A percentile compares a stretch with the other conserved stretches of the same genome.
These are phyloP conservation scores for Terrapene triunguis DNA, from an alignment of 2,113 vertebrate species.

Conservation along the genomic window DNA sequence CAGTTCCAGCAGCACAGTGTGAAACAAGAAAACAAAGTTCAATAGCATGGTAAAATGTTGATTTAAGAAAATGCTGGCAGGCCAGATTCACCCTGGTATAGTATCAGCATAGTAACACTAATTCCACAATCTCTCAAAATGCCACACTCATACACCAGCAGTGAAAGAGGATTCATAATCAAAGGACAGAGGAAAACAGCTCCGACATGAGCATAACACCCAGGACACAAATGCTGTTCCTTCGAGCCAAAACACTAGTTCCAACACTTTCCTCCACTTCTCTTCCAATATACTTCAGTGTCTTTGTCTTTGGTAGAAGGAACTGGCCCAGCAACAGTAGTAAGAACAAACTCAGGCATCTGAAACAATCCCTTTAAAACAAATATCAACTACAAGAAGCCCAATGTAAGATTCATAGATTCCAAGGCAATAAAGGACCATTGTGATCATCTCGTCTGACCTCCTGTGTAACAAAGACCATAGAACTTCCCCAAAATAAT, in stretches of 20 bases:
- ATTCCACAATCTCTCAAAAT: not conserved
- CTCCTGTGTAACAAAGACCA: no score
- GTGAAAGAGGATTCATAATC: not conserved
- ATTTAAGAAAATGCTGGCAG: not conserved
- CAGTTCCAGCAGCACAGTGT: not conserved
- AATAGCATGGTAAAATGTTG: not conserved
- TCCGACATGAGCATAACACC: not conserved
- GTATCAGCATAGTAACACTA: not conserved
- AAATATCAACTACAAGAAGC: not conserved
- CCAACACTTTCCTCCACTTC: not conserved
- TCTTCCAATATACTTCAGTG: not conserved
- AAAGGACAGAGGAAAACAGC: not conserved
- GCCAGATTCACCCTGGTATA: not conserved
- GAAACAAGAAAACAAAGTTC: not conserved
- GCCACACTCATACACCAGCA: not conserved
- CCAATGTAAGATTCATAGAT: no score
- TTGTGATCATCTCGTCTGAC: no score
- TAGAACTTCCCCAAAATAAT: no score
- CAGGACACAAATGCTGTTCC: not conserved
- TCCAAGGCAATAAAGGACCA: no score
- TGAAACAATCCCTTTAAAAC: not conserved
- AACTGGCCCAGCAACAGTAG: not conserved
- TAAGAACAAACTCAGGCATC: not conserved
- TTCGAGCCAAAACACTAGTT: not conserved
- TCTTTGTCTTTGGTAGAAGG: not conserved